Evolutionary conservation across 1,140 invertebrate species (phyloP).

Genomic region (Anastrepha obliqua): DNA sequence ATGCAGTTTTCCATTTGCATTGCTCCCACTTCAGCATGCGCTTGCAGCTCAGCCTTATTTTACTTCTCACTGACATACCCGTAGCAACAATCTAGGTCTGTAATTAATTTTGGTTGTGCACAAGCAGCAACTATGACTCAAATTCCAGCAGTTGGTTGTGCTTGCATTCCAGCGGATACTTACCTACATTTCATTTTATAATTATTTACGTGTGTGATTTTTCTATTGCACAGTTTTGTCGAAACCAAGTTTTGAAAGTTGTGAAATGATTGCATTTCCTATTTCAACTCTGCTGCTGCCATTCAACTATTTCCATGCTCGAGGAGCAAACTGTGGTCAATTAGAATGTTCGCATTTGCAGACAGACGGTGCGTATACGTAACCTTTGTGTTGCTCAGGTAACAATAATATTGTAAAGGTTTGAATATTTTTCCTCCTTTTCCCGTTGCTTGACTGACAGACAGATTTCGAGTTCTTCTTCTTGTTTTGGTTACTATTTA

Average conservation of each 20-base stretch:
- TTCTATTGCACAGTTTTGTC: not conserved
- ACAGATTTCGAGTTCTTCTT: no score
- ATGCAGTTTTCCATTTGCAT: no score
- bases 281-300: not conserved
- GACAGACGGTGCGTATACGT: not conserved
- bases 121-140: not conserved
- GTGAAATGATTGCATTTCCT: conserved; percentile 22
- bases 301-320: not conserved
- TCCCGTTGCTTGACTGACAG: not conserved
- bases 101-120: conserved; percentile 15
- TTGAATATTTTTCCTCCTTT: not conserved
- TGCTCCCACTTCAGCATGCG: not conserved
- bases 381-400: not conserved
- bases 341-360: not conserved
- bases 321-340: conserved; percentile 31
- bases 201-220: no score
- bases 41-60: not conserved
- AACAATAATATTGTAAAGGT: not conserved
- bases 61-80: not conserved
- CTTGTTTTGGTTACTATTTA: not conserved
- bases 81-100: not conserved
- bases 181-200: no score
- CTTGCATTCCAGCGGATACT: not conserved
- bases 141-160: not conserved
- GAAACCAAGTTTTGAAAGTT: not conserved